Base-by-base conservation (phyloP, 2,113 vertebrate genomes). In the Dicerorhinus sumatrensis region DNA sequence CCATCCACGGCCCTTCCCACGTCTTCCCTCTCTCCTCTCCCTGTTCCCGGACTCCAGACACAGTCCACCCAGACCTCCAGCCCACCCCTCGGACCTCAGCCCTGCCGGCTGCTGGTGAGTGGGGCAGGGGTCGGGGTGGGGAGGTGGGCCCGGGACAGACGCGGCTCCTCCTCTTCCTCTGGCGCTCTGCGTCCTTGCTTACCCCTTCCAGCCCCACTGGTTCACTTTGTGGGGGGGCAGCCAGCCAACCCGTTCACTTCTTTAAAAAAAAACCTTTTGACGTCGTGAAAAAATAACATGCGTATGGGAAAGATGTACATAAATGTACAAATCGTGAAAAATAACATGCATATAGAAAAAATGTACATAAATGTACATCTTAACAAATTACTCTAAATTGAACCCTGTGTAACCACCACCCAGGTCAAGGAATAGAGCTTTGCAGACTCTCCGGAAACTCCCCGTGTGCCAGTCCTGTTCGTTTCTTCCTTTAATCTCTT, bases 51-150 rank as follows among this genome's bases (percentile, higher is more conserved):
- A 82, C 48, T 83, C 29, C 60, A 95, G 91, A 62, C 9, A 2
- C 86, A 21, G 42, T 0, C 46, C 11, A 14, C n/a, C 54, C 25
- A 14, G 97, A 95, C 17, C 20, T 72, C 17, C 65, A 27, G 23
- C 2, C 80, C 58, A 65, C 25, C 4, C 48, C 77, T 69, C 39
- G 6, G 23, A 75, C 23, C 8, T 25, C 33, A 14, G 21, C 11
- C 8, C 0, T 1, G 42, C 46, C 42, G 23, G 6, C 39, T 16
- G 20, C 17, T 8, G 89, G 96, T 98, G 56, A 97, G 98, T 95
- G 46, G 42, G 5, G 0, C 42, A 25, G 48, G 13, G 12, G 6
- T 4, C 1, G 51, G 39, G 42, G 3, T 7, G 20, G 31, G 39
- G 39, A 60, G 29, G 16, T 9, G 36, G 48, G 20, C 12, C 51